These are phyloP conservation scores for Neoseiulus cucumeris DNA, from an alignment of 1,140 invertebrate species.

Conservation along the genomic window DNA sequence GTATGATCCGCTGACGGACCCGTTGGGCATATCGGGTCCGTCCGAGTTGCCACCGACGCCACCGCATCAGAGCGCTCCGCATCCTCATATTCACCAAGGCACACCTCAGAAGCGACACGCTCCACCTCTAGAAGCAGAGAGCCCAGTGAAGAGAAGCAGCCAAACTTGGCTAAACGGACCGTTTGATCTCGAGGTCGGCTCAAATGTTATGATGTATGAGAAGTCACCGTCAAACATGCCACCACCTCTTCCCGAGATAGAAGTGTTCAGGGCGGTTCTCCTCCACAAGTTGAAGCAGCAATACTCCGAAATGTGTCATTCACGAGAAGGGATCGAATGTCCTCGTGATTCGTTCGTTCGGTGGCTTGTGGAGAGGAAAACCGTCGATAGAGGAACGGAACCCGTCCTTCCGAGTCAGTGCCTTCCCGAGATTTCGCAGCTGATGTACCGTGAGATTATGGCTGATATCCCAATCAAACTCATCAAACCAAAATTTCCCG, in stretches of 20 bases:
- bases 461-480: constrained; percentile 93
- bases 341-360: constrained; percentile 88
- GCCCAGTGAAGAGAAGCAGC: constrained; percentile 46
- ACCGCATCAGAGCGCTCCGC: neutral
- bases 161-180: constrained; percentile 47
- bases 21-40: constrained; percentile 53
- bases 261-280: constrained; percentile 53
- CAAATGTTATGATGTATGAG: constrained; percentile 83
- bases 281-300: constrained; percentile 62
- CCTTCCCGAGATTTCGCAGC: constrained; percentile 70
- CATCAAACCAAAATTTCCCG: constrained; percentile 76
- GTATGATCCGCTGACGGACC: constrained; percentile 75
- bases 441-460: constrained; percentile 95
- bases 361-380: constrained; percentile 85
- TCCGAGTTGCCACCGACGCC: constrained; percentile 28
- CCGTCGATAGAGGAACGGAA: constrained; percentile 54
- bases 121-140: constrained; percentile 38
- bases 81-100: neutral
- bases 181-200: constrained; percentile 82
- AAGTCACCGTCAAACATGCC: constrained; percentile 49
- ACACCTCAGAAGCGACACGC: constrained; percentile 1
- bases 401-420: constrained; percentile 74
- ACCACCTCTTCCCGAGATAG: constrained; percentile 82
- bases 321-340: constrained; percentile 78
- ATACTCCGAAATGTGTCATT: constrained; percentile 82